Evolutionary conservation across 2,797 vertebrate species (phyloP).

Genomic region (Trachops cirrhosus): DNA sequence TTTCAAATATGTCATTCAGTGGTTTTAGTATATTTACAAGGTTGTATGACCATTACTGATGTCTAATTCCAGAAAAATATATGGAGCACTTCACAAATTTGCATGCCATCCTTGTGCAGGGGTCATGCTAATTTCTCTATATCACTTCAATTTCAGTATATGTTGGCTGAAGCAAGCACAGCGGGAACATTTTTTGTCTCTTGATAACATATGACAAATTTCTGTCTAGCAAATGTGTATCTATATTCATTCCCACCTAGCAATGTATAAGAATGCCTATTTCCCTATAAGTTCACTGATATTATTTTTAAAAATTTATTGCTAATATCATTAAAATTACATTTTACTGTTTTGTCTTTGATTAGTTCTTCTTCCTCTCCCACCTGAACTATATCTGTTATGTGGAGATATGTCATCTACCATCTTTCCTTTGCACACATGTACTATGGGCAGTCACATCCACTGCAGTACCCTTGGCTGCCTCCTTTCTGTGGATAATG

Average conservation of each 20-base stretch:
- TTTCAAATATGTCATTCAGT: not conserved
- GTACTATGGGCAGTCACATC: not conserved
- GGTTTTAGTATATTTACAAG: not conserved
- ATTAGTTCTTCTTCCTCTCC: constrained; percentile 27
- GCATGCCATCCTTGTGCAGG: not conserved
- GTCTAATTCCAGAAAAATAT: constrained; percentile 1
- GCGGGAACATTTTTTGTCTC: constrained; percentile 25
- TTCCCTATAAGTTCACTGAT: not conserved
- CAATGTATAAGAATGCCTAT: not conserved
- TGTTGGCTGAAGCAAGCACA: not conserved
- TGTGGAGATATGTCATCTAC: not conserved
- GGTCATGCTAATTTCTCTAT: not conserved
- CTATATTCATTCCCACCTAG: not conserved
- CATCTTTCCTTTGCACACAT: not conserved
- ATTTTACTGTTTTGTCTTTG: constrained; percentile 6
- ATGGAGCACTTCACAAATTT: not conserved
- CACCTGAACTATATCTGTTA: not conserved
- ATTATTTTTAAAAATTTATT: not conserved
- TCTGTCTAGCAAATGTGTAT: not conserved
- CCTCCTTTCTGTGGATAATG: not conserved
- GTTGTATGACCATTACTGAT: not conserved
- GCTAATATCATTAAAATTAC: not conserved
- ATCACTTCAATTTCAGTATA: constrained; percentile 33
- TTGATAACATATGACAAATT: constrained; percentile 5
- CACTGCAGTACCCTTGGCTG: not conserved